Evolutionary conservation across 2,797 vertebrate genomes (phyloP).

Genomic region (Lagocephalus sceleratus): DNA sequence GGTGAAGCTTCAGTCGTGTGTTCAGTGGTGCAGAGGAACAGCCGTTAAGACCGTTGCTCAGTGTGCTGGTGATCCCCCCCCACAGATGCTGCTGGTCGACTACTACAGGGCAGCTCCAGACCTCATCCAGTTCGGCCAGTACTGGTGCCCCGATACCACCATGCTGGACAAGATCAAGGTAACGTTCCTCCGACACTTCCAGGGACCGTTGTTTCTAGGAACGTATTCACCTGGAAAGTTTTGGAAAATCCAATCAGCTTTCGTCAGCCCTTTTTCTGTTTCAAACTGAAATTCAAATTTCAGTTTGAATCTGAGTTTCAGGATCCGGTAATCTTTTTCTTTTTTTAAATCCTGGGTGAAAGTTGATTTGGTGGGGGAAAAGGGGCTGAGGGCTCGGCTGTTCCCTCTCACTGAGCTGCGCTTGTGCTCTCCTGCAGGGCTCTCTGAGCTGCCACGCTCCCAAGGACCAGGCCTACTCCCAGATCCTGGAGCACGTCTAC

Average conservation of each 20-base stretch:
- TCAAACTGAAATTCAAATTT: too few species aligned
- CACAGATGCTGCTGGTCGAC: slow-evolving; percentile 89
- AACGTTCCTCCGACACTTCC: not conserved
- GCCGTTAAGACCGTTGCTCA: not conserved
- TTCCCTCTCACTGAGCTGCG: too few species aligned
- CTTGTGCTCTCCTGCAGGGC: slow-evolving; percentile 75
- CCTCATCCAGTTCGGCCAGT: slow-evolving; percentile 87
- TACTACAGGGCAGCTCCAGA: slow-evolving; percentile 90
- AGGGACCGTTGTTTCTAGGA: too few species aligned
- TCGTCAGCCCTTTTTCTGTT: too few species aligned
- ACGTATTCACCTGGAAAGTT: too few species aligned
- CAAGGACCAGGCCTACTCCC: slow-evolving; percentile 89
- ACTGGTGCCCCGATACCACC: slow-evolving; percentile 89
- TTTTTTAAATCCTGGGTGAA: too few species aligned
- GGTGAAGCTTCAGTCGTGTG: slow-evolving; percentile 66
- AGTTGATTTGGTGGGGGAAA: too few species aligned
- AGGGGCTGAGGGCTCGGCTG: too few species aligned
- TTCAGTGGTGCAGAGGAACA: not conserved
- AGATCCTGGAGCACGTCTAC: slow-evolving; percentile 90
- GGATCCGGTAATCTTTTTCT: too few species aligned
- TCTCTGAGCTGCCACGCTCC: slow-evolving; percentile 89
- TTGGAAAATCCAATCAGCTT: too few species aligned
- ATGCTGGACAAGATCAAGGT: slow-evolving; percentile 97
- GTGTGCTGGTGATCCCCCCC: not conserved
- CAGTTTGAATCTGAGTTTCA: too few species aligned